These are phyloP conservation scores for Ctenomys sociabilis DNA, from an alignment of 2,113 vertebrate species.

Conservation along the genomic window DNA sequence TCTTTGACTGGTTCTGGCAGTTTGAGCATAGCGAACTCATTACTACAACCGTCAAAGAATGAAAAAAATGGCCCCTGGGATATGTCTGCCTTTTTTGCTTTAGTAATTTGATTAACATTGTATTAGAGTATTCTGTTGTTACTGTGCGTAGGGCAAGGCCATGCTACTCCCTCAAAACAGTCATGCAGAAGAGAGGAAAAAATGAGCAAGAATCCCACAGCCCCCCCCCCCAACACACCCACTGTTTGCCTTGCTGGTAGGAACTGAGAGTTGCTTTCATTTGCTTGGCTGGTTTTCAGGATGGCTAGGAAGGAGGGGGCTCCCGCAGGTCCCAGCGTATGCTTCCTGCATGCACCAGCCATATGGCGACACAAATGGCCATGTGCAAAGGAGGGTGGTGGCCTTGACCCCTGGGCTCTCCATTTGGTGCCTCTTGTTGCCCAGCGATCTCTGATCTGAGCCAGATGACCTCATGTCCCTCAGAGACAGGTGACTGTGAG, in stretches of 20 bases:
- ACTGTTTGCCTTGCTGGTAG: not conserved
- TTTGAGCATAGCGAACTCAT: constrained; percentile 57
- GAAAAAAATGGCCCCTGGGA: constrained; percentile 51
- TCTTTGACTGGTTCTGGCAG: constrained; percentile 6
- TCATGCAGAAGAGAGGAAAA: constrained; percentile 11
- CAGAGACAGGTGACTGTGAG: constrained; percentile 38
- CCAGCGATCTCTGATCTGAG: constrained; percentile 54
- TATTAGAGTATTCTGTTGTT: not conserved
- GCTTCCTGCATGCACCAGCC: not conserved
- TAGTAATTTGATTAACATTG: not conserved
- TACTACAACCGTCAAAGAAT: constrained; percentile 31
- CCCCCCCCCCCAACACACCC: not conserved
- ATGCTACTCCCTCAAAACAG: not conserved
- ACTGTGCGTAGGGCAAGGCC: not conserved
- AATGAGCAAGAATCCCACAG: not conserved
- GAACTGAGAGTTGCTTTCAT: not conserved
- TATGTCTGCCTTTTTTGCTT: not conserved
- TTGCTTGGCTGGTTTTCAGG: not conserved
- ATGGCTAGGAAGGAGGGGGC: constrained; percentile 19
- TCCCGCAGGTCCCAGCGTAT: not conserved
- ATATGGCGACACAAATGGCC: constrained; percentile 28
- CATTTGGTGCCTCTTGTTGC: constrained; percentile 4
- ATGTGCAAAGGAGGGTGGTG: not conserved
- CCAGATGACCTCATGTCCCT: not conserved
- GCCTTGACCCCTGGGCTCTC: not conserved